phyloP scores from a whole-genome alignment of 2,888 invertebrate species.

The Athrips mouffetella region DNA sequence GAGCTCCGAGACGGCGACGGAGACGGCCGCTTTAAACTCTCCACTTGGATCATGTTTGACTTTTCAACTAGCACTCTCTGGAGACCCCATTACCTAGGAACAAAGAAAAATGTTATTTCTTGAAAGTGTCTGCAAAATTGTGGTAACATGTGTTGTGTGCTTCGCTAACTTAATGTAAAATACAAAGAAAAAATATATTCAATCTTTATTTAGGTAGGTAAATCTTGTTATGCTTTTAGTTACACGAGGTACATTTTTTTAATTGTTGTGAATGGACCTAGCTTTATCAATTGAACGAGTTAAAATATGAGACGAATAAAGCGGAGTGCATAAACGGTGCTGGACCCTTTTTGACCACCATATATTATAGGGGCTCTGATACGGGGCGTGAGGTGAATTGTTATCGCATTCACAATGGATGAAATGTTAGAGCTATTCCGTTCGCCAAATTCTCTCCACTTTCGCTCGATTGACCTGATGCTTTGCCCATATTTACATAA shows the following conservation, averaged over 20 bases:
- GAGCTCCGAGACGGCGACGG: slow-evolving; percentile 71
- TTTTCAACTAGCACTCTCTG: slow-evolving; percentile 15
- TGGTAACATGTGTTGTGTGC: too few relatives aligned
- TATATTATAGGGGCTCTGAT: slow-evolving; percentile 6
- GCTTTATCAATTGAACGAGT: too few relatives aligned
- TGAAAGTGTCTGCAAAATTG: not conserved
- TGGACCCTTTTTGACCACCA: slow-evolving; percentile 5
- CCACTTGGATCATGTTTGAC: slow-evolving; percentile 64
- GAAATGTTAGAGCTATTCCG: slow-evolving; percentile 28
- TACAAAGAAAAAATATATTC: too few relatives aligned
- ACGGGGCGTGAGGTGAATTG: slow-evolving; percentile 32
- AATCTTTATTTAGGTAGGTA: too few relatives aligned
- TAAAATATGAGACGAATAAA: slow-evolving; percentile 3
- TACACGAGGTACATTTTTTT: too few relatives aligned
- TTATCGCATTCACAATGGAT: slow-evolving; percentile 27
- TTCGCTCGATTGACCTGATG: slow-evolving; percentile 30
- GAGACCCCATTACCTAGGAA: slow-evolving; percentile 12
- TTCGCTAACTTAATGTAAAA: too few relatives aligned
- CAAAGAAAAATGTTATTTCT: slow-evolving; percentile 9
- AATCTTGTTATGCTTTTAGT: too few relatives aligned
- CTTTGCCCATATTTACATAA: slow-evolving; percentile 28
- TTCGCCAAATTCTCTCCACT: slow-evolving; percentile 24
- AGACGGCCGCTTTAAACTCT: slow-evolving; percentile 66
- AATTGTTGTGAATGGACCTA: too few relatives aligned
- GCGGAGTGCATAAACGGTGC: not conserved